phyloP scores from a whole-genome alignment of 2,888 invertebrate species.

The Bhutanitis thaidina region DNA sequence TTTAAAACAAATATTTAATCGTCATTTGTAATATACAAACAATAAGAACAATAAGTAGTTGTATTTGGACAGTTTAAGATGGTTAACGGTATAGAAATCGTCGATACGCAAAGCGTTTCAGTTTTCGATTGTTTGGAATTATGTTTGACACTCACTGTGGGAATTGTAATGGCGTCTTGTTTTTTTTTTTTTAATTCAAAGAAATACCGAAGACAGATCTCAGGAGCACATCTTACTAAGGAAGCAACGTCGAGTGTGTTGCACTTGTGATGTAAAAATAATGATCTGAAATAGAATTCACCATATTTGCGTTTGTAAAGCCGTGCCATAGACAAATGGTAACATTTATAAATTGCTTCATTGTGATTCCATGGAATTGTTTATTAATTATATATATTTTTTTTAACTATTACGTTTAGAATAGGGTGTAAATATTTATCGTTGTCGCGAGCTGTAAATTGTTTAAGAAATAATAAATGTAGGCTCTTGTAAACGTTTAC shows the following conservation, averaged over 20 bases:
- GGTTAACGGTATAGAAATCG: slow-evolving; percentile 26
- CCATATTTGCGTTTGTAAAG: slow-evolving; percentile 22
- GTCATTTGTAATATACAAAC: slow-evolving; percentile 61
- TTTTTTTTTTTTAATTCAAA: slow-evolving; percentile 6
- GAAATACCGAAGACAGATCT: slow-evolving; percentile 23
- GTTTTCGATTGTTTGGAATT: background rate
- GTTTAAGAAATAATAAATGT: slow-evolving; percentile 47
- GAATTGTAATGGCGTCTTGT: background rate
- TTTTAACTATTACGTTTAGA: slow-evolving; percentile 23
- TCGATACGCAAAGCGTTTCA: slow-evolving; percentile 64
- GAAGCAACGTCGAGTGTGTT: slow-evolving; percentile 6
- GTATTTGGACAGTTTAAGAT: slow-evolving; percentile 52
- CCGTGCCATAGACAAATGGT: slow-evolving; percentile 41
- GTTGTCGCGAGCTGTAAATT: slow-evolving; percentile 61
- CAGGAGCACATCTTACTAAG: slow-evolving; percentile 20
- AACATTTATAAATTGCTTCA: slow-evolving; percentile 29
- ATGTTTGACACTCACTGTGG: background rate
- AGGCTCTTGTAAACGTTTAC: slow-evolving; percentile 63
- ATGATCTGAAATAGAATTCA: slow-evolving; percentile 40
- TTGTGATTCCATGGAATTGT: slow-evolving; percentile 46
- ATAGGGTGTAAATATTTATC: slow-evolving; percentile 71
- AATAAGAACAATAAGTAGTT: slow-evolving; percentile 76
- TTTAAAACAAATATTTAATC: slow-evolving; percentile 70
- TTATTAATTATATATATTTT: slow-evolving; percentile 30
- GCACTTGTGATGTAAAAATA: slow-evolving; percentile 15